Evolutionary conservation across 2,888 invertebrate species (phyloP).

Genomic region (Drosophila atripex): DNA sequence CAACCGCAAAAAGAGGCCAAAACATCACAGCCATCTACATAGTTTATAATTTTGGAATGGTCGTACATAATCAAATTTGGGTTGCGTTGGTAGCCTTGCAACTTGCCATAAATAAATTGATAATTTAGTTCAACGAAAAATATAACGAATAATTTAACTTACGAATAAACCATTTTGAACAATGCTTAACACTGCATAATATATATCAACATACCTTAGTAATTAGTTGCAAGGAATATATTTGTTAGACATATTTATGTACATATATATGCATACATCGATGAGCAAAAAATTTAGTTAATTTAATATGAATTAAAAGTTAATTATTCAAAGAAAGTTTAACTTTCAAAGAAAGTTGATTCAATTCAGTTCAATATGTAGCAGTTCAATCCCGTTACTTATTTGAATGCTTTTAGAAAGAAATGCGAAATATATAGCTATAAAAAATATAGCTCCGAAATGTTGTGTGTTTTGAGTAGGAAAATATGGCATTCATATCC

Average conservation of each 20-base stretch:
- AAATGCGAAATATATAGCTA: no score
- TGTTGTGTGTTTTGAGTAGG: no score
- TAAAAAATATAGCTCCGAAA: no score
- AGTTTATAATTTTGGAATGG: conserved; percentile 43
- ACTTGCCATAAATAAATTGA: not conserved
- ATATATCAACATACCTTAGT: not conserved
- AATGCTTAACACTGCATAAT: not conserved
- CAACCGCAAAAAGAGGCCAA: conserved; percentile 39
- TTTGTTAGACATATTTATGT: no score
- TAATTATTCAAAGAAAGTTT: no score
- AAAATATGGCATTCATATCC: conserved; percentile 60
- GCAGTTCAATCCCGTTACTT: no score
- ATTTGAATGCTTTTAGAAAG: no score
- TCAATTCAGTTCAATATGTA: no score
- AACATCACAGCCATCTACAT: conserved; percentile 19
- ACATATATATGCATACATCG: no score
- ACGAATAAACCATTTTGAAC: conserved; percentile 1
- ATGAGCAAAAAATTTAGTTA: no score
- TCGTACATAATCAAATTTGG: conserved; percentile 54
- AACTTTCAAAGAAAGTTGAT: no score
- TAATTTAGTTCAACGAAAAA: not conserved
- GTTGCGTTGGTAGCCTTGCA: conserved; percentile 58
- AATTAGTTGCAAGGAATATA: conserved; percentile 49
- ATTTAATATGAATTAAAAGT: no score
- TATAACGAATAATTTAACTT: not conserved